Conservation (phyloP, 1,140 invertebrate genomes). For the Idris sp. region DNA sequence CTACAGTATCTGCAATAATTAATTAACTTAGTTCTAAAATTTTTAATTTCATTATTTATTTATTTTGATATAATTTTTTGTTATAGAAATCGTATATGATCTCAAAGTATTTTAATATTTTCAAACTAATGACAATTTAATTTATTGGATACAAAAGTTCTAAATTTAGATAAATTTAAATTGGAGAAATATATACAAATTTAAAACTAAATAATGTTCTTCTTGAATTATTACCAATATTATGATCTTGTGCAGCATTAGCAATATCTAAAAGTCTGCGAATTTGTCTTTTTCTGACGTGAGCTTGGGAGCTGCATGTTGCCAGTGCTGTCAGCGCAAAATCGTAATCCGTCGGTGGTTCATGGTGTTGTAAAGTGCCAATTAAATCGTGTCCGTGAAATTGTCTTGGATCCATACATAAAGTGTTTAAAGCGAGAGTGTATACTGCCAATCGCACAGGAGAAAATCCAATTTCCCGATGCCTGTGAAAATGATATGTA, state of each 20-base stretch:
- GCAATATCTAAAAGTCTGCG: slow-evolving; percentile 86
- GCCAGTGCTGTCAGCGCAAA: slow-evolving; percentile 84
- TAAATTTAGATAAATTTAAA: too few species aligned
- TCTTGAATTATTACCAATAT: slow-evolving; percentile 81
- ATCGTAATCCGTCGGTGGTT: slow-evolving; percentile 82
- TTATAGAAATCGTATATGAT: too few species aligned
- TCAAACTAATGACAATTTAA: too few species aligned
- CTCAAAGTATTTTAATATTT: too few species aligned
- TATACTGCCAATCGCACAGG: slow-evolving; percentile 86
- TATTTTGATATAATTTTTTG: too few species aligned
- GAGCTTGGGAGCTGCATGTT: slow-evolving; percentile 87
- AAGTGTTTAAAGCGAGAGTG: slow-evolving; percentile 85
- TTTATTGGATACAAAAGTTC: too few species aligned
- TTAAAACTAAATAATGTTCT: too few species aligned
- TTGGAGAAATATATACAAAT: too few species aligned
- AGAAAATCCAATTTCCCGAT: slow-evolving; percentile 85
- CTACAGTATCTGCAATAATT: slow-evolving; percentile 84
- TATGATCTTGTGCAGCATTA: slow-evolving; percentile 86
- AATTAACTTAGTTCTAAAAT: slow-evolving; percentile 3
- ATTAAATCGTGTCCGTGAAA: slow-evolving; percentile 90
- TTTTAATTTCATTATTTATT: too few species aligned
- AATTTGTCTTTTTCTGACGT: slow-evolving; percentile 88
- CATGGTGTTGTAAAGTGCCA: slow-evolving; percentile 84
- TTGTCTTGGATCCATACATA: slow-evolving; percentile 89
- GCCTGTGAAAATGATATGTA: slow-evolving; percentile 72